These are phyloP conservation scores for Nautilus pompilius DNA, from an alignment of 1,140 invertebrate genomes.

Conservation along the genomic window DNA sequence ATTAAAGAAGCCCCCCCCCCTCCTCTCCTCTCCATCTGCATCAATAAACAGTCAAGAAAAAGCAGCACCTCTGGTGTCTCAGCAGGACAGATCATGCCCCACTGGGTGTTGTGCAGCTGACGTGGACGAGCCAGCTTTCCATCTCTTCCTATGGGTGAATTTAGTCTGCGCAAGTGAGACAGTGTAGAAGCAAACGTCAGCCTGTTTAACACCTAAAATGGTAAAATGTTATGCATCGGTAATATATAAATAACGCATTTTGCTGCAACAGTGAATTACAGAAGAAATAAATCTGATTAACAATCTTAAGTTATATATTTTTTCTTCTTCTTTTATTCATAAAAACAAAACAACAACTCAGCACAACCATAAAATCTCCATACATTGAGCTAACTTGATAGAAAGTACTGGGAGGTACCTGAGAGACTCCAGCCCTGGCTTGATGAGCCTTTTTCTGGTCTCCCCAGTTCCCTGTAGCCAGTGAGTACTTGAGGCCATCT, in stretches of 20 bases:
- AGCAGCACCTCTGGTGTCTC: slow-evolving; percentile 88
- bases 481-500: slow-evolving; percentile 94
- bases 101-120: slow-evolving; percentile 96
- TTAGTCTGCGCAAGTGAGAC: slow-evolving; percentile 93
- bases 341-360: too few relatives aligned
- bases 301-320: too few relatives aligned
- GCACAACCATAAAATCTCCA: too few relatives aligned
- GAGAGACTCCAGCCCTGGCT: slow-evolving; percentile 87
- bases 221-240: too few relatives aligned
- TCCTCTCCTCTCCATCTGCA: background rate
- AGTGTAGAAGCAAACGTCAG: slow-evolving; percentile 97
- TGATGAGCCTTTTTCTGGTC: slow-evolving; percentile 99
- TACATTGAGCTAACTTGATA: too few relatives aligned
- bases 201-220: slow-evolving; percentile 61
- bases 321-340: too few relatives aligned
- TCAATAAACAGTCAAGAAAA: background rate
- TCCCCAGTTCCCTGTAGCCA: slow-evolving; percentile 99
- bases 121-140: slow-evolving; percentile 97
- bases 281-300: too few relatives aligned
- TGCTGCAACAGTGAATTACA: too few relatives aligned
- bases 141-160: slow-evolving; percentile 97
- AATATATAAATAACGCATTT: too few relatives aligned
- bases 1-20: background rate
- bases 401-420: slow-evolving; percentile 56
- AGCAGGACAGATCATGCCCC: slow-evolving; percentile 99